These are phyloP conservation scores for Thymelicus lineola DNA, from an alignment of 2,888 invertebrate species.

Conservation along the genomic window DNA sequence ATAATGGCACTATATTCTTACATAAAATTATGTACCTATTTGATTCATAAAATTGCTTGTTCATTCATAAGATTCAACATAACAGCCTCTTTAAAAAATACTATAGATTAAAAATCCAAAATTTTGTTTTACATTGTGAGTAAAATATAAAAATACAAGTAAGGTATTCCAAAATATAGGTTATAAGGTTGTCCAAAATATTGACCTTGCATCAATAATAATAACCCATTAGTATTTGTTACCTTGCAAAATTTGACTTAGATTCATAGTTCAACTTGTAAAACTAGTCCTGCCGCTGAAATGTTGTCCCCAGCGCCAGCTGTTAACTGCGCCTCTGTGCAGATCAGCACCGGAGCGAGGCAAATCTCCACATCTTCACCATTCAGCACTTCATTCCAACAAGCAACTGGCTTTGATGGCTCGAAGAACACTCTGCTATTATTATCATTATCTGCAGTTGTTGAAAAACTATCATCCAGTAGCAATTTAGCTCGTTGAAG, in stretches of 20 bases:
- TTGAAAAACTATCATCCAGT: slow-evolving; percentile 93
- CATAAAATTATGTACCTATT: slow-evolving; percentile 3
- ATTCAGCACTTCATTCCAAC: slow-evolving; percentile 90
- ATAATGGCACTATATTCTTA: slow-evolving; percentile 30
- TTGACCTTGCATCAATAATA: background rate
- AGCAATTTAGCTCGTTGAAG: slow-evolving; percentile 84
- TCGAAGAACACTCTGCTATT: slow-evolving; percentile 87
- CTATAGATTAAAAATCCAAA: background rate
- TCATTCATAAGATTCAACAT: background rate
- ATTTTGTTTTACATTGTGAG: background rate
- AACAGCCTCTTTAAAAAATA: slow-evolving; percentile 11
- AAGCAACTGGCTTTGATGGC: slow-evolving; percentile 90
- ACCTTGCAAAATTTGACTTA: slow-evolving; percentile 41
- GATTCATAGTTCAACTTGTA: slow-evolving; percentile 84
- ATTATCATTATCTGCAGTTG: slow-evolving; percentile 84
- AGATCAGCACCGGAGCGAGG: slow-evolving; percentile 93
- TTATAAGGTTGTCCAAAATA: background rate
- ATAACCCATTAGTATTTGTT: background rate
- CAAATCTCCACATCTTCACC: slow-evolving; percentile 87
- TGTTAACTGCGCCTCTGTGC: slow-evolving; percentile 92
- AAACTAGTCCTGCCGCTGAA: slow-evolving; percentile 93
- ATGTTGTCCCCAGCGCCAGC: slow-evolving; percentile 96
- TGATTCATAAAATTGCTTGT: background rate
- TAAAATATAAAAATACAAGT: slow-evolving; percentile 11
- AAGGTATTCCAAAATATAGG: background rate